Conservation (phyloP, 53 echinoderm and acorn worm species). For the Crossaster papposus region DNA sequence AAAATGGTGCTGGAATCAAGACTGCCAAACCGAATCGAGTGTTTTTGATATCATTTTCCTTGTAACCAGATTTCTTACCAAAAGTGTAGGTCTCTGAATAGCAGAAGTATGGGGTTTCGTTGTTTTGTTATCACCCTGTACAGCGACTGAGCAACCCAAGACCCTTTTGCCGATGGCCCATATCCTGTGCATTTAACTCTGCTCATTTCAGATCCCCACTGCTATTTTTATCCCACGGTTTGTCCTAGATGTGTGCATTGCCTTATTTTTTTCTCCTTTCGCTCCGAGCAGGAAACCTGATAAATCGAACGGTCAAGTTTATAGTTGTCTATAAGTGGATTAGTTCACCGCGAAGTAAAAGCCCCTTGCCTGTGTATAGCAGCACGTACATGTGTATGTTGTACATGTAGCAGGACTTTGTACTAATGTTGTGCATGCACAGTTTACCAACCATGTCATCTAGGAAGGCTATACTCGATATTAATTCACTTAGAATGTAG, state of each 20-base stretch:
- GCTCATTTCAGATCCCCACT: not conserved
- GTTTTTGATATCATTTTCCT: too few relatives aligned
- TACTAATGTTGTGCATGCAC: not conserved
- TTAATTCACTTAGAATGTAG: too few relatives aligned
- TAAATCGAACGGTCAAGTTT: constrained; percentile 38
- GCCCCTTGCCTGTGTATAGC: not conserved
- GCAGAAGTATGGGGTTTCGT: too few relatives aligned
- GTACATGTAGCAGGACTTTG: not conserved
- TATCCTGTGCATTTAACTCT: not conserved
- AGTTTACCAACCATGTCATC: not conserved
- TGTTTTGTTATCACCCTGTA: too few relatives aligned
- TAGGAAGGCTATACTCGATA: not conserved
- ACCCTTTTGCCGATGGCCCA: not conserved
- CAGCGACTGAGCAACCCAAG: not conserved
- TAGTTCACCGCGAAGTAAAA: not conserved
- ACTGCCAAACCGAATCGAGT: too few relatives aligned
- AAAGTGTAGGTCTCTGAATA: too few relatives aligned
- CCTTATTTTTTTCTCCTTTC: not conserved
- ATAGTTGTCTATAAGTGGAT: constrained; percentile 23
- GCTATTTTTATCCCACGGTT: constrained; percentile 34
- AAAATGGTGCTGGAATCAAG: too few relatives aligned
- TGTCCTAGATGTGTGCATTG: not conserved
- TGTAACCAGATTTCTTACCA: too few relatives aligned
- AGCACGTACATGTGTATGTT: not conserved
- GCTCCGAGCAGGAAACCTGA: constrained; percentile 41